Evolutionary conservation across 2,797 vertebrate genomes (phyloP).

Genomic region (Sitta carolinensis): DNA sequence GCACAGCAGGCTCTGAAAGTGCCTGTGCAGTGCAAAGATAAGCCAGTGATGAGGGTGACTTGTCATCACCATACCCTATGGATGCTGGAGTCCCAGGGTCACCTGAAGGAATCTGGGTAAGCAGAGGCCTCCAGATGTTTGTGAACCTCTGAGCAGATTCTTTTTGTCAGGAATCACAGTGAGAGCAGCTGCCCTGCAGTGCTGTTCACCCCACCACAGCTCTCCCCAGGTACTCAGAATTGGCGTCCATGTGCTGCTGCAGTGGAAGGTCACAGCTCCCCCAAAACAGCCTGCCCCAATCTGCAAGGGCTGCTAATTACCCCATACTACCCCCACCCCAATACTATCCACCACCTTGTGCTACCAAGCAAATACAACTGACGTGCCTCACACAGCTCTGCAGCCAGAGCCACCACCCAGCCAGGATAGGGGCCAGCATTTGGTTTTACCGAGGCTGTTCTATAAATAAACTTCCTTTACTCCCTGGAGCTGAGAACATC

Average conservation of each 20-base stretch:
- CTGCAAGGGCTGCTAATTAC: not conserved
- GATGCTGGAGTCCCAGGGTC: not conserved
- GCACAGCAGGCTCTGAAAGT: not conserved
- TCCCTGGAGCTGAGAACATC: conserved; percentile 19
- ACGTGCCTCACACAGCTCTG: not conserved
- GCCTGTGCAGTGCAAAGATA: not conserved
- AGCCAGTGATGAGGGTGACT: not conserved
- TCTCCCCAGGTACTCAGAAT: accelerated
- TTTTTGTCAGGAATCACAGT: not conserved
- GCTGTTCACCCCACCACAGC: not conserved
- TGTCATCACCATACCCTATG: accelerated
- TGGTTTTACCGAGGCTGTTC: not conserved
- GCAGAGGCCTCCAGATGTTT: not conserved
- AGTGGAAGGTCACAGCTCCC: not conserved
- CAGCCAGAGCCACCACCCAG: not conserved
- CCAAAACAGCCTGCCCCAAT: not conserved
- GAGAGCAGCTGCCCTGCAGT: not conserved
- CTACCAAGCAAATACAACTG: not conserved
- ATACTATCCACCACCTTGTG: not conserved
- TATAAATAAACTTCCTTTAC: not conserved
- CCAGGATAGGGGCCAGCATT: not conserved
- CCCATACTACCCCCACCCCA: accelerated
- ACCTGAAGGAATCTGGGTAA: not conserved
- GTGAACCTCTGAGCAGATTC: not conserved
- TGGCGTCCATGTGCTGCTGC: accelerated